These are phyloP conservation scores for Myathropa florea DNA, from an alignment of 2,888 invertebrate species.

Conservation along the genomic window DNA sequence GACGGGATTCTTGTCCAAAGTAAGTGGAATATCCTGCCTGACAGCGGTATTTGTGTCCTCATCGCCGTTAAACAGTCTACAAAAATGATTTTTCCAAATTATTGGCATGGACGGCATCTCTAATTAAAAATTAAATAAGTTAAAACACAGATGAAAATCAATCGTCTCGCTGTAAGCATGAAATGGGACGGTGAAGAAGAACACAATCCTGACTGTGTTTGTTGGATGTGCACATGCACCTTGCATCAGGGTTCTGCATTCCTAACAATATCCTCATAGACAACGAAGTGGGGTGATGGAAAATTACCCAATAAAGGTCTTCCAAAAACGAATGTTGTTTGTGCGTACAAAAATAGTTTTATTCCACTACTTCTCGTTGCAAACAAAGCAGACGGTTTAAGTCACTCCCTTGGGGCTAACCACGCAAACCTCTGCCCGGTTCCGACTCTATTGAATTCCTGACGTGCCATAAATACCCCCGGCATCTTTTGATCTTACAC, in stretches of 20 bases:
- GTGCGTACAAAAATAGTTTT: background rate
- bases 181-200: no score
- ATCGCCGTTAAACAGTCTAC: no score
- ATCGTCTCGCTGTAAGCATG: no score
- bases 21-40: no score
- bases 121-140: no score
- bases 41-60: no score
- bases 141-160: no score
- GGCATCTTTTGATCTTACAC: constrained; percentile 30
- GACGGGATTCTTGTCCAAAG: no score
- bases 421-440: constrained; percentile 8
- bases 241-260: background rate
- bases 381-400: constrained; percentile 46
- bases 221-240: background rate
- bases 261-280: background rate
- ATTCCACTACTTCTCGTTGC: background rate
- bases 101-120: no score
- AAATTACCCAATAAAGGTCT: background rate
- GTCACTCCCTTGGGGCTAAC: constrained; percentile 44
- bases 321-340: background rate
- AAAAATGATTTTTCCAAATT: no score
- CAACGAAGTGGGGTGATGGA: background rate
- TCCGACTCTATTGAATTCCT: constrained; percentile 38
- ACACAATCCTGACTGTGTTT: no score
- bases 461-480: constrained; percentile 61